Conservation (phyloP, 2,797 vertebrate species). For the Cercopithecus neglectus region DNA sequence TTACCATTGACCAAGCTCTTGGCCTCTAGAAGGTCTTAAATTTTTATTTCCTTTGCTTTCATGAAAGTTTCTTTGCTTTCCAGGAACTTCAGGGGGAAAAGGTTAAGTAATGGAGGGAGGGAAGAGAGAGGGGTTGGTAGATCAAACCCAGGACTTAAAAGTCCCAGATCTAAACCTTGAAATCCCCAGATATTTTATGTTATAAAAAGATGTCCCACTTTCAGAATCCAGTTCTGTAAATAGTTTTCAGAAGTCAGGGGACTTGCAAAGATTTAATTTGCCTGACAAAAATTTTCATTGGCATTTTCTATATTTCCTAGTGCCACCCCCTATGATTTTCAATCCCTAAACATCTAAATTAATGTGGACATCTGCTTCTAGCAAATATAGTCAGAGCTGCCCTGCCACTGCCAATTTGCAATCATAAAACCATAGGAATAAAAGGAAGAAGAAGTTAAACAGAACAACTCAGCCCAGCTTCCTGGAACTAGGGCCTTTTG, state of each 20-base stretch:
- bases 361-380: slow-evolving; percentile 45
- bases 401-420: not conserved
- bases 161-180: slow-evolving; percentile 16
- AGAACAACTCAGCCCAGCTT: not conserved
- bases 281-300: not conserved
- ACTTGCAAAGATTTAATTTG: slow-evolving; percentile 1
- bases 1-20: not conserved
- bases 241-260: slow-evolving; percentile 3
- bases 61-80: not conserved
- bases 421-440: not conserved
- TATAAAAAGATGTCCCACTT: slow-evolving; percentile 58
- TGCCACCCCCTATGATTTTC: not conserved
- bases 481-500: not conserved
- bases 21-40: not conserved
- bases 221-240: slow-evolving; percentile 24
- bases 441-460: not conserved
- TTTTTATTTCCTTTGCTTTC: not conserved
- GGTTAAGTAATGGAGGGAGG: not conserved
- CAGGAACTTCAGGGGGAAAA: not conserved
- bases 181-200: slow-evolving; percentile 30
- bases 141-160: slow-evolving; percentile 6
- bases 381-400: slow-evolving; percentile 6
- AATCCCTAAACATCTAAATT: not conserved
- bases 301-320: not conserved
- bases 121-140: not conserved